phyloP scores from a whole-genome alignment of 2,888 invertebrate species.

The Bellardia pandia region DNA sequence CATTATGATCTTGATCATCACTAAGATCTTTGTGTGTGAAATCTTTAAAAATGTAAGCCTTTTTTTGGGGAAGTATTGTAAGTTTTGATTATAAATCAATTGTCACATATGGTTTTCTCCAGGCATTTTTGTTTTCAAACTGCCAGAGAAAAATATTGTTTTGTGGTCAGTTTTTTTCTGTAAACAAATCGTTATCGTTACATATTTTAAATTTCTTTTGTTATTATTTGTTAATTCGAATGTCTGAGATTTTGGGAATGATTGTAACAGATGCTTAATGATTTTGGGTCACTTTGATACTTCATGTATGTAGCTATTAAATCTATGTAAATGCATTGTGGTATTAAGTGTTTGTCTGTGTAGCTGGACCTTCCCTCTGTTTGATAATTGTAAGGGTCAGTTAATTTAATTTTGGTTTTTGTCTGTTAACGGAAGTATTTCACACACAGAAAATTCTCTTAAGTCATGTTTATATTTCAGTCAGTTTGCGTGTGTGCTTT shows the following conservation, averaged over 20 bases:
- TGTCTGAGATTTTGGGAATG: neutral
- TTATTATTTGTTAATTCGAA: conserved; percentile 35
- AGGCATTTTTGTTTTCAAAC: conserved; percentile 9
- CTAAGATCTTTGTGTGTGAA: conserved; percentile 23
- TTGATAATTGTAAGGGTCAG: conserved; percentile 51
- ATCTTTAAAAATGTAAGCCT: neutral
- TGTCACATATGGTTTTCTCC: conserved; percentile 63
- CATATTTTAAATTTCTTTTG: conserved; percentile 48
- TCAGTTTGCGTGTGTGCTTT: conserved; percentile 29
- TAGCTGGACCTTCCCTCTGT: neutral
- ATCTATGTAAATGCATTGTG: neutral
- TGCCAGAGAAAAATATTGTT: conserved; percentile 3
- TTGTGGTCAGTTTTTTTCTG: conserved; percentile 54
- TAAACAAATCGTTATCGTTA: conserved; percentile 58
- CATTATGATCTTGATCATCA: neutral
- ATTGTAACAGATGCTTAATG: conserved; percentile 66
- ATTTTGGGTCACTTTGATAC: conserved; percentile 18
- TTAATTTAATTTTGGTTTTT: conserved; percentile 33
- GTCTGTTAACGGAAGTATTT: conserved; percentile 68
- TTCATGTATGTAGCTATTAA: conserved; percentile 34
- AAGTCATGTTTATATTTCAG: conserved; percentile 18
- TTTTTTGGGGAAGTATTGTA: neutral
- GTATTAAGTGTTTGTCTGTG: conserved; percentile 14
- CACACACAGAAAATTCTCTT: conserved; percentile 55
- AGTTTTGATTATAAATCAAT: conserved; percentile 22